Percentiles rank a stretch among this genome's conserved stretches.
Evolutionary conservation across 2,113 vertebrate genomes (phyloP).

Genomic region (Microcebus tavaratra): DNA sequence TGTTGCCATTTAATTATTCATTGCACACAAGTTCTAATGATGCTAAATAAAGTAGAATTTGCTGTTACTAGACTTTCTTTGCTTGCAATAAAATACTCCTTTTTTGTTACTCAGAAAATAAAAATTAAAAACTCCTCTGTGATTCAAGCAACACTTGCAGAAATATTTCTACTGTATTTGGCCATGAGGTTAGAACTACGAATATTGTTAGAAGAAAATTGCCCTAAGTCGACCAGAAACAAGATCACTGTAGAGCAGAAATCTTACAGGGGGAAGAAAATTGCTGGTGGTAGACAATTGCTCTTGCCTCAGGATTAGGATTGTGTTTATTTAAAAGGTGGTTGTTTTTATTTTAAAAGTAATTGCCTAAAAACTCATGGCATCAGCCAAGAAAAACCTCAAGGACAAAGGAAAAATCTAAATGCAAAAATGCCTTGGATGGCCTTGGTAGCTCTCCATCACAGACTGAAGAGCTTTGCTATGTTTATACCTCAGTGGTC

Average conservation of each 20-base stretch:
- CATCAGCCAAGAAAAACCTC: conserved; percentile 21
- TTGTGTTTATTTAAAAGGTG: background rate
- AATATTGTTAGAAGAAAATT: background rate
- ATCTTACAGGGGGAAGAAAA: background rate
- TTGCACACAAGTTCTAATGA: background rate
- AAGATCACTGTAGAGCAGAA: background rate
- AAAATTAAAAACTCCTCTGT: conserved; percentile 22
- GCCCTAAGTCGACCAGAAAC: background rate
- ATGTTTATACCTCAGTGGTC: background rate
- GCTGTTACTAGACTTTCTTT: background rate
- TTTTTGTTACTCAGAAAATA: conserved; percentile 37
- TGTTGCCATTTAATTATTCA: conserved; percentile 7
- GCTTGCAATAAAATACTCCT: conserved; percentile 21
- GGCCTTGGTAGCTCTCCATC: background rate
- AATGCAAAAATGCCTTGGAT: conserved; percentile 23
- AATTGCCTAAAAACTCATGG: background rate
- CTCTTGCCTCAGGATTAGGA: background rate
- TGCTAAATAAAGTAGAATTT: conserved; percentile 34
- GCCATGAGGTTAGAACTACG: background rate
- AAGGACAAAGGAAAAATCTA: background rate
- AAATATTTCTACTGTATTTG: conserved; percentile 31
- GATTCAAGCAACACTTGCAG: conserved; percentile 26
- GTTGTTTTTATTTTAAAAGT: background rate
- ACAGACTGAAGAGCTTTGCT: background rate
- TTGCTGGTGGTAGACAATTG: background rate